These are phyloP conservation scores for Channallabes apus DNA, from an alignment of 2,797 vertebrate genomes.

Conservation along the genomic window DNA sequence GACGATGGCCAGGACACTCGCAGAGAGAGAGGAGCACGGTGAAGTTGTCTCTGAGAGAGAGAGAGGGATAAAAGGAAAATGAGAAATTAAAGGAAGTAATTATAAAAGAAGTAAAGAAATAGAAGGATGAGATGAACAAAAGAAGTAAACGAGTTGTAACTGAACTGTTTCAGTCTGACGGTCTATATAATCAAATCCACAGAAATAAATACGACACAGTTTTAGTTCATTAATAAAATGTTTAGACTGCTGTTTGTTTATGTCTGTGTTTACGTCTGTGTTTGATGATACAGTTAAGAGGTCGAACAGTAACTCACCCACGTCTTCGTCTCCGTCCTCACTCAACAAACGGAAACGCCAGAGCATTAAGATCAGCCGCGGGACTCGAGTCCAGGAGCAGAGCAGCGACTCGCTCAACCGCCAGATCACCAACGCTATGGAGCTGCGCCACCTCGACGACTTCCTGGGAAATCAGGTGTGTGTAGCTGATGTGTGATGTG, in stretches of 20 bases:
- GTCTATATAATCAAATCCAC: too few relatives aligned
- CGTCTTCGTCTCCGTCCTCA: constrained; percentile 43
- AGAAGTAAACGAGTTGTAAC: too few relatives aligned
- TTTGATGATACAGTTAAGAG: constrained; percentile 54
- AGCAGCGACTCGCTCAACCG: constrained; percentile 79
- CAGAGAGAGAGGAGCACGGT: constrained; percentile 57
- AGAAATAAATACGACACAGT: too few relatives aligned
- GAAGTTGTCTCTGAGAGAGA: not conserved
- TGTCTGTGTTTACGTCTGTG: constrained; percentile 3
- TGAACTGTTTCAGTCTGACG: too few relatives aligned
- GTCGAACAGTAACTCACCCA: constrained; percentile 44
- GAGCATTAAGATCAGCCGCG: constrained; percentile 85
- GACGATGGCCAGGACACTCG: constrained; percentile 40
- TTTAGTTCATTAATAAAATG: too few relatives aligned
- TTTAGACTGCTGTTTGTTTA: not conserved
- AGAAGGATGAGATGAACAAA: too few relatives aligned
- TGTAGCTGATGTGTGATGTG: too few relatives aligned
- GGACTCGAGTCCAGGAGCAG: constrained; percentile 74
- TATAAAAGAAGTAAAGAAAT: not conserved
- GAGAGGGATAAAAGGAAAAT: too few relatives aligned
- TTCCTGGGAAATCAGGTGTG: constrained; percentile 88
- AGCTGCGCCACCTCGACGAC: constrained; percentile 91
- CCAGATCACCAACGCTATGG: constrained; percentile 84
- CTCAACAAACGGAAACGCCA: constrained; percentile 51
- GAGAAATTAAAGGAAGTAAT: not conserved